A percentile compares a stretch with the other conserved stretches of the same genome.
Conservation (phyloP, 1,140 invertebrate species). For the Andrena cerasifolii region DNA sequence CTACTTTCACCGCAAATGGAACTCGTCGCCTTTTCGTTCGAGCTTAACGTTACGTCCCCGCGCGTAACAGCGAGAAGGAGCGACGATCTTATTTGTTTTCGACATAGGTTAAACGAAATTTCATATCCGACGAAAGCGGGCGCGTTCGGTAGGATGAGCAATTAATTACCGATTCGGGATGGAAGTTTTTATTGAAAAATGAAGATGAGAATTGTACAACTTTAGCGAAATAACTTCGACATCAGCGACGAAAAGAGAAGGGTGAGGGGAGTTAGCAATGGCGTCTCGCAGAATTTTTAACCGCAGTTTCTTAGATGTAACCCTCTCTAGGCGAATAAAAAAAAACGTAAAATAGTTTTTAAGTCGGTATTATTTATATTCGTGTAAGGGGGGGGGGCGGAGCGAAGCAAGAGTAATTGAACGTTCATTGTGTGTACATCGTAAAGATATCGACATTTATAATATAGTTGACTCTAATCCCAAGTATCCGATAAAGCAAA, state of each 20-base stretch:
- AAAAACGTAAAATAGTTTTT: slow-evolving; percentile 75
- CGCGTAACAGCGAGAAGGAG: not conserved
- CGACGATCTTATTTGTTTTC: slow-evolving; percentile 3
- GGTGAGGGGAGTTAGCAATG: slow-evolving; percentile 13
- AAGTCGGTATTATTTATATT: slow-evolving; percentile 82
- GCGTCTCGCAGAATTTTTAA: slow-evolving; percentile 49
- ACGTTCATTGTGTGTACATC: slow-evolving; percentile 79
- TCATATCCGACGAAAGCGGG: slow-evolving; percentile 16
- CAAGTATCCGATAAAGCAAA: slow-evolving; percentile 71
- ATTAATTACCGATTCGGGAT: not conserved
- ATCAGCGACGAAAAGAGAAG: slow-evolving; percentile 28
- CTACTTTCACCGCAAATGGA: not conserved
- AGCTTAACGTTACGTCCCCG: not conserved
- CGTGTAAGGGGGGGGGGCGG: slow-evolving; percentile 75
- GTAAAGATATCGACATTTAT: slow-evolving; percentile 76
- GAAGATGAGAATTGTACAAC: slow-evolving; percentile 10
- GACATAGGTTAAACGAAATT: slow-evolving; percentile 7
- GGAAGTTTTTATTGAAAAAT: not conserved
- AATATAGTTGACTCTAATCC: slow-evolving; percentile 73
- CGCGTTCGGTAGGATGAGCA: not conserved
- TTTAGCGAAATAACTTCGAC: not conserved
- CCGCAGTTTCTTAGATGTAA: slow-evolving; percentile 59
- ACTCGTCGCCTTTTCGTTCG: not conserved
- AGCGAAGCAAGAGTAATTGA: slow-evolving; percentile 71
- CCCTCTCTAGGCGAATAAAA: slow-evolving; percentile 51